Conservation (phyloP, 2,113 vertebrate species). For the Amazona guildingii region DNA sequence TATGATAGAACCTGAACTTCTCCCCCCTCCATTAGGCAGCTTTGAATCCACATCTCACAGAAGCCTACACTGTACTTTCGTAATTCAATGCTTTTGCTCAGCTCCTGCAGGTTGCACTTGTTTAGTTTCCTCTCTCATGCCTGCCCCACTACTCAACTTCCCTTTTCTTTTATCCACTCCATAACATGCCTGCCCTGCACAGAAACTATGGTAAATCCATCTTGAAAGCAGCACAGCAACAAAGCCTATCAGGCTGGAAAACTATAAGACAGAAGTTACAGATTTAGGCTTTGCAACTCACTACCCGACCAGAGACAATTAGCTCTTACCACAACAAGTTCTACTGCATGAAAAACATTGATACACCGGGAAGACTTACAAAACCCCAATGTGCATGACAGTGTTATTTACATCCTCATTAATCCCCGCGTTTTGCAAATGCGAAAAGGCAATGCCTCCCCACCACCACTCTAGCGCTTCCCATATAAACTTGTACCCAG, state of each 20-base stretch:
- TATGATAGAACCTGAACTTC: background rate
- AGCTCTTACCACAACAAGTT: background rate
- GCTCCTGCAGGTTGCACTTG: background rate
- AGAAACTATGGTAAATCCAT: accelerated
- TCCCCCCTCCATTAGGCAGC: background rate
- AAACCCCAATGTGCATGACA: accelerated
- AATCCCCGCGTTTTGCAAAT: background rate
- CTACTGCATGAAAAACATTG: accelerated
- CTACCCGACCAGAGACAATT: accelerated
- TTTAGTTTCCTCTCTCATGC: background rate
- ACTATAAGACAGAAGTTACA: accelerated
- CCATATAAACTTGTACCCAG: background rate
- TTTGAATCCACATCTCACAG: accelerated
- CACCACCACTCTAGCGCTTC: background rate
- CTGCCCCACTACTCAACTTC: background rate
- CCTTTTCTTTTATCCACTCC: background rate
- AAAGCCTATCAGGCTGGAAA: accelerated
- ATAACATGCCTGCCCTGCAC: accelerated
- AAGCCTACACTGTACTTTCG: accelerated
- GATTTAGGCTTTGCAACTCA: accelerated
- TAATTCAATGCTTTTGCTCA: accelerated
- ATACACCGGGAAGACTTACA: accelerated
- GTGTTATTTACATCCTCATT: background rate
- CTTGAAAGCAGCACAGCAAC: accelerated
- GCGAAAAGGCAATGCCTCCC: background rate